Conservation (phyloP, 2,888 invertebrate species). For the Spodoptera exigua region DNA sequence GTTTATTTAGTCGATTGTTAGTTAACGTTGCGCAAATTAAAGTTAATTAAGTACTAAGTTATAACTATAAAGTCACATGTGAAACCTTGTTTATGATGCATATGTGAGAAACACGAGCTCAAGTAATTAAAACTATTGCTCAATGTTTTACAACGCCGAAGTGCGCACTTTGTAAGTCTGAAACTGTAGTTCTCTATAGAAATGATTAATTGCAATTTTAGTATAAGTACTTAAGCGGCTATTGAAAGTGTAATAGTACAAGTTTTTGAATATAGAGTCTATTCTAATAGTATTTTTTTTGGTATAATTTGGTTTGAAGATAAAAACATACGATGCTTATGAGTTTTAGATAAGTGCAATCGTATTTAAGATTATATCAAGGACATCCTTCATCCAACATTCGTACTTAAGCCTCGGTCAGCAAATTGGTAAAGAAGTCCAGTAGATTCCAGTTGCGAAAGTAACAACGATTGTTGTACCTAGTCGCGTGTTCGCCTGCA, state of each 20-base stretch:
- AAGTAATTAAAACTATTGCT: slow-evolving; percentile 66
- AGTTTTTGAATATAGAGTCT: too few species aligned
- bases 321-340: too few species aligned
- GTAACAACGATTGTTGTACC: background rate
- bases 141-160: slow-evolving; percentile 67
- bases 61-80: too few species aligned
- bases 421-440: background rate
- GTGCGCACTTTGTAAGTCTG: slow-evolving; percentile 52
- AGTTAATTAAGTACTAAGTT: too few species aligned
- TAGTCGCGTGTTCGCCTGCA: background rate
- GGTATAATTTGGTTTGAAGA: too few species aligned
- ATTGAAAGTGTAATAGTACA: slow-evolving; percentile 45
- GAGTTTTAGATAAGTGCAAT: too few species aligned
- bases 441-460: background rate
- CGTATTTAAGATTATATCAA: too few species aligned
- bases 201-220: slow-evolving; percentile 37
- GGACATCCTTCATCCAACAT: too few species aligned
- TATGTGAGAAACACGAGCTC: slow-evolving; percentile 47
- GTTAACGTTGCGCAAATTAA: too few species aligned
- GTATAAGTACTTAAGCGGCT: slow-evolving; percentile 18
- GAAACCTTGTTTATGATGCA: slow-evolving; percentile 29
- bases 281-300: too few species aligned
- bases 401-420: background rate
- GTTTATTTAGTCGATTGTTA: too few species aligned
- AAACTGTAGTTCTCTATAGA: slow-evolving; percentile 41